phyloP scores from a whole-genome alignment of 2,113 vertebrate genomes.

The Paratilapia polleni region DNA sequence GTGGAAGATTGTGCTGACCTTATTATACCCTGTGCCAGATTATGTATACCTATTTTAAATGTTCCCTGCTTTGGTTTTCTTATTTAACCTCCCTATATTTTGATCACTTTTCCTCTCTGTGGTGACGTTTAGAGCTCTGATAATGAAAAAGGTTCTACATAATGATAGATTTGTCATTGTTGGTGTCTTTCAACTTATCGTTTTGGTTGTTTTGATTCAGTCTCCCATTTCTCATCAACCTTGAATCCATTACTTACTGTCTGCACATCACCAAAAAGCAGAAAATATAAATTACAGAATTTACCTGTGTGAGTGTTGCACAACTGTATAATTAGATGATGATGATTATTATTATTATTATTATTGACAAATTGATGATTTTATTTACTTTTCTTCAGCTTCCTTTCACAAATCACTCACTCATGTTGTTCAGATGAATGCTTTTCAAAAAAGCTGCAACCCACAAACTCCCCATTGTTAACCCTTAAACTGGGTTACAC shows the following conservation, averaged over 20 bases:
- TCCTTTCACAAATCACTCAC: too few relatives aligned
- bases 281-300: neutral
- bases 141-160: neutral
- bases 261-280: neutral
- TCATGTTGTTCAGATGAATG: neutral
- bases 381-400: neutral
- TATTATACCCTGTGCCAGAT: neutral
- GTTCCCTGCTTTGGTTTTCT: neutral
- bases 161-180: neutral
- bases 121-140: neutral
- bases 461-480: too few relatives aligned
- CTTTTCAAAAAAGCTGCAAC: neutral
- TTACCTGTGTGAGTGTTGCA: neutral
- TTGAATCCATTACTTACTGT: neutral
- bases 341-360: neutral
- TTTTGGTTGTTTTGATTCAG: neutral
- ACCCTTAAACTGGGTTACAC: too few relatives aligned
- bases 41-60: neutral
- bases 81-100: neutral
- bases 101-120: neutral
- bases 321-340: neutral
- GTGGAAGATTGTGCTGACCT: neutral
- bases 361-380: neutral
- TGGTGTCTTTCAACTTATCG: neutral
- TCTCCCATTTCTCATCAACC: neutral